phyloP scores from a whole-genome alignment of 2,113 vertebrate species.

The Anarrhichthys ocellatus region DNA sequence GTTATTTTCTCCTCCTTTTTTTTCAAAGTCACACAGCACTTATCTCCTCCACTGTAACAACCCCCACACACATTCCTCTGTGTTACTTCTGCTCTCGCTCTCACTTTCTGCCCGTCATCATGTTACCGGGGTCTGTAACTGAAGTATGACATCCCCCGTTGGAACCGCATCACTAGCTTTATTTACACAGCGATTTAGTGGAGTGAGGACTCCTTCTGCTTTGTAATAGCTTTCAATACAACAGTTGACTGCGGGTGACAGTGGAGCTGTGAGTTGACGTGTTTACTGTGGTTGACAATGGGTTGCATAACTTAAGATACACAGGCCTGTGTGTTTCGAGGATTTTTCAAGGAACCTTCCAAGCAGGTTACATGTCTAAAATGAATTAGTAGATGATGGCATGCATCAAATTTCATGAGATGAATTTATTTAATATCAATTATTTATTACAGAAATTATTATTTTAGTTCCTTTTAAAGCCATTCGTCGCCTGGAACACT shows the following conservation, averaged over 20 bases:
- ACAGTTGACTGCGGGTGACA: conserved; percentile 30
- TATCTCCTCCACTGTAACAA: conserved; percentile 37
- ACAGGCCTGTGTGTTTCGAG: background rate
- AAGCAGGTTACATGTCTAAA: background rate
- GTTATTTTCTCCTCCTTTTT: conserved; percentile 39
- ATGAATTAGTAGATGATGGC: background rate
- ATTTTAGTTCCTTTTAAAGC: background rate
- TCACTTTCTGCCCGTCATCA: background rate
- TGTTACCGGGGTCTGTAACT: conserved; percentile 1
- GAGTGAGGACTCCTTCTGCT: conserved; percentile 11
- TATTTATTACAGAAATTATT: background rate
- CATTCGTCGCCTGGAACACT: background rate
- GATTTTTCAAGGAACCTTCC: background rate
- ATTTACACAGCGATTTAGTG: conserved; percentile 25
- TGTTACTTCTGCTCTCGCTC: conserved; percentile 3
- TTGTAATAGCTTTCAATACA: conserved; percentile 20
- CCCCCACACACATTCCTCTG: conserved; percentile 5
- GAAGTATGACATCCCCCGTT: conserved; percentile 16
- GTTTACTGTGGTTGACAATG: conserved; percentile 17
- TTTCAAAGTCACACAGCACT: conserved; percentile 59
- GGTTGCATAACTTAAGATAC: conserved; percentile 4
- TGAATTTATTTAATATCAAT: background rate
- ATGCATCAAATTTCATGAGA: background rate
- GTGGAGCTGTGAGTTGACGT: conserved; percentile 24
- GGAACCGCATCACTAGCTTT: conserved; percentile 27